Conservation (phyloP, 2,113 vertebrate genomes). For the Megalops atlanticus region DNA sequence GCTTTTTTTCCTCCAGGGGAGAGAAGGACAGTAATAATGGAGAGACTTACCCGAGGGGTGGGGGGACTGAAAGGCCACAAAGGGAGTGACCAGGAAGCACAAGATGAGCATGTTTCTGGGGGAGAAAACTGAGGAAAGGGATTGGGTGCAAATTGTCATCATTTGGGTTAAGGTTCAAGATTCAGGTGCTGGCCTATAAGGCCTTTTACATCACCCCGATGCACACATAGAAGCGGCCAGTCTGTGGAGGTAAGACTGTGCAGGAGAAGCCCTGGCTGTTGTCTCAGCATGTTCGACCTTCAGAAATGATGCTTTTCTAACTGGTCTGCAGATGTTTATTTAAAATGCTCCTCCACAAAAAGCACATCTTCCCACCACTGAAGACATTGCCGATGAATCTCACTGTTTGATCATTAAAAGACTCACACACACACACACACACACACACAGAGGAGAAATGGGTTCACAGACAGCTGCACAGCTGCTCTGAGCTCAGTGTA, state of each 20-base stretch:
- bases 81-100: background rate
- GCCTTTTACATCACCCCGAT: background rate
- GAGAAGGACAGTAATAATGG: slow-evolving; percentile 42
- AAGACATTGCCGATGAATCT: no score
- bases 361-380: no score
- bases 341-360: background rate
- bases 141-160: background rate
- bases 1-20: no score
- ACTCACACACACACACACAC: no score
- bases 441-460: no score
- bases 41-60: slow-evolving; percentile 40
- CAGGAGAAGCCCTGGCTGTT: background rate
- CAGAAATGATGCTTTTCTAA: no score
- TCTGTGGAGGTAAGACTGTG: background rate
- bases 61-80: slow-evolving; percentile 9
- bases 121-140: background rate
- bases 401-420: no score
- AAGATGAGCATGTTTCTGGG: no score
- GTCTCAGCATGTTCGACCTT: background rate
- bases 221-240: background rate
- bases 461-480: no score
- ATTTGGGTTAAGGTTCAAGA: no score
- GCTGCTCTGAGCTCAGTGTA: no score
- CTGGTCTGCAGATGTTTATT: background rate
- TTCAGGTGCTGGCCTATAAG: background rate